Evolutionary conservation across 2,113 vertebrate species (phyloP), one percentile per base, ranked within the genome.

Genomic region (Limanda limanda): DNA sequence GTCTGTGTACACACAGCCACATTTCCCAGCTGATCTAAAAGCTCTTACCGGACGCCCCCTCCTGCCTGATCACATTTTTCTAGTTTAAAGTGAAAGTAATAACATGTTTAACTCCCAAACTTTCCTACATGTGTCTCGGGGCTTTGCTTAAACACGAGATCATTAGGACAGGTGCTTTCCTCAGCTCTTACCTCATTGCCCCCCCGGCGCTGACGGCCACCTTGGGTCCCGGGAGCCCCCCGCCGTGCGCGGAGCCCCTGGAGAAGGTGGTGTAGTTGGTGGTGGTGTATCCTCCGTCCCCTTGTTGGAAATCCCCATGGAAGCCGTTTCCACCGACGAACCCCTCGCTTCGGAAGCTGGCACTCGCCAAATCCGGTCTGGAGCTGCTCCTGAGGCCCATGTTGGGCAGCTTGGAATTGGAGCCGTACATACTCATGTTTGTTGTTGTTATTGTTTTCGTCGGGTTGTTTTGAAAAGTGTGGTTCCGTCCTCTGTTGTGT

Each of bases 371-470:
- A 37, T 95, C 94, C 59, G 76, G 86, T 5, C 92, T 80, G 0
- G 94, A 94, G 37, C 54, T 86, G 57, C 83, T 86, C 51, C 90
- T 89, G 23, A 7, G 86, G 35, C 84, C 71, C 42, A 89, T 15
- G 12, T 65, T 40, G 20, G 71, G 5, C 37, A 92, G 63, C 20
- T 40, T 86, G 0, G 76, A 8, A 0, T 63, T 83, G 3, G 94
- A 94, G 1, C 88, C 93, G 81, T 82, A 85, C 7, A 69, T 0
- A 67, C 91, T 94, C 92, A 95, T 94, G 2, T 64, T 84, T 27
- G 5, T 42, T 5, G 59, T 61, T 35, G 31, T 13, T 31, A 31
- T 31, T 47, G 17, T 27, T n/a, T 13, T 31, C 31, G 31, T 31
- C 31, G 31, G 18, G 1, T 54, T 23, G 14, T 64, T 42, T 42